Base-by-base conservation (phyloP, 2,113 vertebrate species). In the Nibea coibor region DNA sequence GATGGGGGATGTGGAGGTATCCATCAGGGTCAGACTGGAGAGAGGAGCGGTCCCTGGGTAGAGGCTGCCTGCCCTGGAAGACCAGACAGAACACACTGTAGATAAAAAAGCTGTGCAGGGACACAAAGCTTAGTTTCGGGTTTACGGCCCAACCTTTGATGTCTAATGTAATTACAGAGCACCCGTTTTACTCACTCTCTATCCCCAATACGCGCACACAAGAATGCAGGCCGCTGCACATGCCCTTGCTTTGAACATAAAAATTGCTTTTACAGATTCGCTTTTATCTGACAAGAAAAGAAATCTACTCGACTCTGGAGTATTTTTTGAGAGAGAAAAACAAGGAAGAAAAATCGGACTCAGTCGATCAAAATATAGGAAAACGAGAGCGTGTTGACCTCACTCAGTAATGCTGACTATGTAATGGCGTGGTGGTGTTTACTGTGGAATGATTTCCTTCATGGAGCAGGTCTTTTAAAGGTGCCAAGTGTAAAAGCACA, bases 1-100 rank as follows among this genome's bases (percentile, higher is more conserved):
- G 87, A 0, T 62, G 93, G 31, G 80, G 26, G 65, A 99, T 96
- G 90, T 94, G 88, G 81, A 99, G 95, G 83, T 94, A 83, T 59
- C 97, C 97, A 0, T 95, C 67, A 0, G 78, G 63, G 50, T 86
- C 90, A 0, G 94, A 87, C 0, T 87, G 93, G 56, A 95, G 87
- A 19, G 3, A 90, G 4, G 90, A 65, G 53, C 43, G 73, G 12
- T 54, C 64, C 0, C 31, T 75, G 45, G 72, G 74, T 61, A 97
- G 85, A 54, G 87, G 82, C 7, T 92, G 94, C 0, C 88, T 90
- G 17, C 93, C 97, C 97, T 99, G 75, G 19, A 73, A 51, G 43
- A 78, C 2, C 45, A 75, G 54, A 82, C 28, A 72, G 22, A 89
- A 56, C 48, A 58, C 47, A 74, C 56, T 15, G 39, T 31, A 69